Conservation (phyloP, 2,113 vertebrate species). For the Sapajus apella region DNA sequence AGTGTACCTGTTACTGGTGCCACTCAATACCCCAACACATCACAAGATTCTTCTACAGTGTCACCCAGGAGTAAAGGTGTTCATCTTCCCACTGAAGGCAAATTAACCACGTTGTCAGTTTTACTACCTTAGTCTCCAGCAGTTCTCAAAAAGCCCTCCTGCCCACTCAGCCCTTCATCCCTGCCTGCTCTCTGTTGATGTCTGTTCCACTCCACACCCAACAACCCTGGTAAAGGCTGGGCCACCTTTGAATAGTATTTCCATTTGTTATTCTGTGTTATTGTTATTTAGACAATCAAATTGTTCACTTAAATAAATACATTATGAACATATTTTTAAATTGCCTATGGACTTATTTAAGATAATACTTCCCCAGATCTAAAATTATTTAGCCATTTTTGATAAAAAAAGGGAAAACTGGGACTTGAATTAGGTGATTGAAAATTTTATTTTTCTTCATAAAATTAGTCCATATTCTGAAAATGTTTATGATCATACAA, state of each 20-base stretch:
- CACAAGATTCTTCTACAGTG: neutral
- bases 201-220: neutral
- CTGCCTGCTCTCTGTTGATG: neutral
- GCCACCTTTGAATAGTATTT: neutral
- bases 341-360: neutral
- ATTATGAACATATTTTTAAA: conserved; percentile 10
- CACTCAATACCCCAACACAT: neutral
- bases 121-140: neutral
- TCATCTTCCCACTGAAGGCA: neutral
- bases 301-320: conserved; percentile 6
- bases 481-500: conserved; percentile 57
- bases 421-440: neutral
- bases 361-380: neutral
- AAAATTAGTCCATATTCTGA: conserved; percentile 28
- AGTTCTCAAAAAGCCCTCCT: neutral
- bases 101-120: neutral
- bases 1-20: neutral
- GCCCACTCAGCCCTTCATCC: neutral
- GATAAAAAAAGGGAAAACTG: neutral
- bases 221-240: neutral
- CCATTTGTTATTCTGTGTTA: neutral
- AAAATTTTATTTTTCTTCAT: conserved; percentile 35
- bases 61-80: neutral
- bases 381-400: conserved; percentile 34
- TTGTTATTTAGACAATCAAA: neutral